Conservation (phyloP, 30 jellyfish, hydroid and myxozoan genomes). For the Phacellophora camtschatica region DNA sequence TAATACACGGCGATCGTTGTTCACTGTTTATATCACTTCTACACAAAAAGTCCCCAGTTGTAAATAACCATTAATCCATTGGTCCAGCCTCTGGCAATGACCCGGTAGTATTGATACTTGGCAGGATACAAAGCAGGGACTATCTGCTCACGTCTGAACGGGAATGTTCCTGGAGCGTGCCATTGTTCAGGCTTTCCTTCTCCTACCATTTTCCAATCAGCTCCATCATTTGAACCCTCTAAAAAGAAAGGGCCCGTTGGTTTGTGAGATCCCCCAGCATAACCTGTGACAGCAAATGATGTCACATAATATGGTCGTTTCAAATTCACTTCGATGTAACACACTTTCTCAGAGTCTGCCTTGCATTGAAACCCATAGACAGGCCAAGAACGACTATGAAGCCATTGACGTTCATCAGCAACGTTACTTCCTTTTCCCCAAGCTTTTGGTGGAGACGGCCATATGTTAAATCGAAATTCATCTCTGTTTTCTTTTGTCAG, state of each 20-base stretch:
- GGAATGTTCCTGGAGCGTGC: slow-evolving; percentile 27
- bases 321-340: neutral
- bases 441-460: neutral
- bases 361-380: neutral
- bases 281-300: slow-evolving; percentile 28
- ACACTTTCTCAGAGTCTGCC: neutral
- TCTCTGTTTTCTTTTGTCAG: neutral
- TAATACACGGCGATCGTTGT: no score
- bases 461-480: neutral
- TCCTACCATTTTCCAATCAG: slow-evolving; percentile 28
- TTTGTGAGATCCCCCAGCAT: slow-evolving; percentile 33
- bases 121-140: slow-evolving; percentile 4
- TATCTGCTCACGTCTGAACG: slow-evolving; percentile 1
- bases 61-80: slow-evolving; percentile 9
- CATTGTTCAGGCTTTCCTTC: neutral
- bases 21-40: no score
- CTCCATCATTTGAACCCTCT: slow-evolving; percentile 17
- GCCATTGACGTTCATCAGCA: slow-evolving; percentile 10
- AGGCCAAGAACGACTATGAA: neutral
- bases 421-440: slow-evolving; percentile 18
- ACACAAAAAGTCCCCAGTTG: slow-evolving; percentile 42
- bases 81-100: slow-evolving; percentile 58
- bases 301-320: neutral
- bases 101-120: slow-evolving; percentile 2
- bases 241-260: slow-evolving; percentile 19